Percentiles rank a stretch among this genome's conserved stretches.
Evolutionary conservation across 1,140 invertebrate species (phyloP).

Genomic region (Myzus persicae): DNA sequence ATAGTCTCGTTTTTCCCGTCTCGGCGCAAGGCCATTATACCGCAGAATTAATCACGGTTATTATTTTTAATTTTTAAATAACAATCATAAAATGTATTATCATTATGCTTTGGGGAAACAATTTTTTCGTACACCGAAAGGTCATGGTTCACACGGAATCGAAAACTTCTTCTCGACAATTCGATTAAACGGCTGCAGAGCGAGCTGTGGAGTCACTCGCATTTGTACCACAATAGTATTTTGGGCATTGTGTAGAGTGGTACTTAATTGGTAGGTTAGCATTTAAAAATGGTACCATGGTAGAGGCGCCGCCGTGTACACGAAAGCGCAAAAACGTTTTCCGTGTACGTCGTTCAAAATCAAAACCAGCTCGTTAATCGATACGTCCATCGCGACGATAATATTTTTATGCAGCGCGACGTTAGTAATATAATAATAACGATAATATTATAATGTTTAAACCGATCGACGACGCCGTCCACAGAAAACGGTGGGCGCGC

Average conservation of each 20-base stretch:
- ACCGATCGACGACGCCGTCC: neutral
- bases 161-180: neutral
- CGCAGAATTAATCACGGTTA: neutral
- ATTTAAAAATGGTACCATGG: neutral
- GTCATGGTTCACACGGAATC: neutral
- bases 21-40: neutral
- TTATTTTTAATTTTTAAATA: constrained; percentile 12
- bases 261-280: neutral
- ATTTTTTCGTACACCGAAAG: neutral
- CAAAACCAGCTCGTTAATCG: neutral
- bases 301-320: too few relatives aligned
- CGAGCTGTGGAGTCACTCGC: too few relatives aligned
- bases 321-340: neutral
- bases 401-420: neutral
- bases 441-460: neutral
- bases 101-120: too few relatives aligned
- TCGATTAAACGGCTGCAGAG: too few relatives aligned
- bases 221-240: neutral
- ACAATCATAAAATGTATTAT: too few relatives aligned
- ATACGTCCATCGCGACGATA: too few relatives aligned
- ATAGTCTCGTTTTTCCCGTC: neutral
- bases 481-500: neutral
- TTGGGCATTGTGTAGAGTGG: too few relatives aligned
- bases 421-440: too few relatives aligned
- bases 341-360: neutral